A percentile compares a stretch with the other conserved stretches of the same genome.
These are phyloP conservation scores for Neolamprologus falcicula DNA, from an alignment of 2,113 vertebrate genomes.

Conservation along the genomic window DNA sequence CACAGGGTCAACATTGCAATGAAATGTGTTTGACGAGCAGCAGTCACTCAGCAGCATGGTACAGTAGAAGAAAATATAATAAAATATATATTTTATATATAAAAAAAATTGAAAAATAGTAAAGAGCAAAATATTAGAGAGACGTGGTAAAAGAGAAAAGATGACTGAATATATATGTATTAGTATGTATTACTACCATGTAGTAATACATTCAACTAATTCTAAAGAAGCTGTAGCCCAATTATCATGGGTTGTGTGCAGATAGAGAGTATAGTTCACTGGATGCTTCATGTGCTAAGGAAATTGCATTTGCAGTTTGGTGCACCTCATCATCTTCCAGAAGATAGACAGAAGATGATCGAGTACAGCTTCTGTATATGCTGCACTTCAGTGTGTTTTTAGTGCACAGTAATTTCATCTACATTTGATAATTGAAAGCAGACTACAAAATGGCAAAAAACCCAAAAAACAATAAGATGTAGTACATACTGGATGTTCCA, in stretches of 20 bases:
- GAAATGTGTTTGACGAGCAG: no score
- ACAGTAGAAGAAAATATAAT: no score
- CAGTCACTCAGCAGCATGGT: no score
- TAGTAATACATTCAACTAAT: background rate
- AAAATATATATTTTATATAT: no score
- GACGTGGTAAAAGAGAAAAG: no score
- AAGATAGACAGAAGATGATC: background rate
- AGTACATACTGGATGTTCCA: background rate
- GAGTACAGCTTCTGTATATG: background rate
- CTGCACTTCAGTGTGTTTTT: background rate
- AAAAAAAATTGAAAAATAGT: no score
- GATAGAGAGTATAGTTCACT: background rate
- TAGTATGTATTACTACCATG: background rate
- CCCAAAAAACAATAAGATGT: background rate
- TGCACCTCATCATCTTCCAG: background rate
- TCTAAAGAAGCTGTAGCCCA: background rate
- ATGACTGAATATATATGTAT: no score
- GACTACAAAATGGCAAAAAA: background rate
- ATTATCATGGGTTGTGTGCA: background rate
- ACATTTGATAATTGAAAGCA: rapidly evolving
- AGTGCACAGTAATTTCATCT: background rate
- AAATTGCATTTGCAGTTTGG: background rate
- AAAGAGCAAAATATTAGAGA: no score
- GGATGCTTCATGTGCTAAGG: background rate
- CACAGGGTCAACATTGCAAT: no score